Conservation (phyloP, 2,797 vertebrate genomes). For the Euthynnus affinis region DNA sequence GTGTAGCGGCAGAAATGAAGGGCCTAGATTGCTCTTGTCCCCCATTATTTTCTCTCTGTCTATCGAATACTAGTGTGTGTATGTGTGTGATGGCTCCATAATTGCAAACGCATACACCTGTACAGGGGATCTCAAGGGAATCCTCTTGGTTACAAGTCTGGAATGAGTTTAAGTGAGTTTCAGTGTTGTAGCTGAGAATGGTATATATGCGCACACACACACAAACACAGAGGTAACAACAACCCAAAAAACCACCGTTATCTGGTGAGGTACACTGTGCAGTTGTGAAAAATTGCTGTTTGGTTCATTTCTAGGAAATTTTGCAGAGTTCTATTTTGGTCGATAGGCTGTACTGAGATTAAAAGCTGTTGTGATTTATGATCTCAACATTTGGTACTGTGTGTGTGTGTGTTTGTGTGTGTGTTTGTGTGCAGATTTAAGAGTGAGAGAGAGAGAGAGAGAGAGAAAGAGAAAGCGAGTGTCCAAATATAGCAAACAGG, state of each 20-base stretch:
- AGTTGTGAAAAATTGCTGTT: conserved; percentile 54
- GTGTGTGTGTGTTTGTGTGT: conserved; percentile 26
- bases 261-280: conserved; percentile 5
- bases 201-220: not conserved
- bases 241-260: conserved; percentile 18
- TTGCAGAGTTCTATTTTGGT: conserved; percentile 37
- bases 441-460: not conserved
- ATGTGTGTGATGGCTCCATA: conserved; percentile 15
- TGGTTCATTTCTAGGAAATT: conserved; percentile 48
- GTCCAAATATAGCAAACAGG: conserved; percentile 47
- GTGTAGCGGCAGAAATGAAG: conserved; percentile 16
- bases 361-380: conserved; percentile 76
- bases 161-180: conserved; percentile 28
- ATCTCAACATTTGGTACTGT: conserved; percentile 20
- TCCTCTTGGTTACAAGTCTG: conserved; percentile 12
- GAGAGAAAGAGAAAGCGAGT: not conserved
- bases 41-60: conserved; percentile 22
- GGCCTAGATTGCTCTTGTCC: not conserved
- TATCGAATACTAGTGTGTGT: conserved; percentile 3
- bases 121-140: conserved; percentile 22
- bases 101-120: conserved; percentile 29
- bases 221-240: conserved; percentile 4
- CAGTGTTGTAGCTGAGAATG: conserved; percentile 13
- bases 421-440: conserved; percentile 41
- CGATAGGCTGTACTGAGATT: conserved; percentile 48